Conservation (phyloP, 2,113 vertebrate species). For the Paradisaea rubra region DNA sequence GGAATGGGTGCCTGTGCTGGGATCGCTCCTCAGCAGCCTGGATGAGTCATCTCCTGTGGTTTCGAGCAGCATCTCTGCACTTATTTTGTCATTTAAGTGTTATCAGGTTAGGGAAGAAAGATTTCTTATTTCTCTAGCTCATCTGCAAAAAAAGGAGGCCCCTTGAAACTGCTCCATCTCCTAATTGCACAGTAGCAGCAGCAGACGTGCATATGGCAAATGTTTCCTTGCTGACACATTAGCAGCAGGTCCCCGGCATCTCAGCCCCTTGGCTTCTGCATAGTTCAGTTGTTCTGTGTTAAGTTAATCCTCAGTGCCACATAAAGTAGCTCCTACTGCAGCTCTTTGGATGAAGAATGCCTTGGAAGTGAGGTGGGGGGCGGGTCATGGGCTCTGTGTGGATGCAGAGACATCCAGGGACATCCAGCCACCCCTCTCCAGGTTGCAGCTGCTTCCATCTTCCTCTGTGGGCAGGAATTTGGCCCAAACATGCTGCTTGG, state of each 20-base stretch:
- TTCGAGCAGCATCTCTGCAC: neutral
- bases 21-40: neutral
- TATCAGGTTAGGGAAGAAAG: neutral
- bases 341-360: neutral
- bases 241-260: neutral
- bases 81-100: neutral
- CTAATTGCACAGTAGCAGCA: neutral
- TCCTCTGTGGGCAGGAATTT: neutral
- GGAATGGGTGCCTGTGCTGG: neutral
- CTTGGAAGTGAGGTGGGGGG: accelerated
- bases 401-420: neutral
- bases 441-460: neutral
- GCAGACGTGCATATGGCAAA: neutral
- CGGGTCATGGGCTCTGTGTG: accelerated
- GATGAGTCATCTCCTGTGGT: neutral
- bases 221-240: neutral
- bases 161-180: neutral
- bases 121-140: neutral
- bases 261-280: neutral
- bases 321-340: neutral
- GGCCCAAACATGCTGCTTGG: neutral
- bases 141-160: neutral
- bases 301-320: neutral
- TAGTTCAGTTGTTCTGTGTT: neutral
- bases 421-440: neutral